These are phyloP conservation scores for Cheilosia variabilis DNA, from an alignment of 2,888 invertebrate genomes.

Conservation along the genomic window DNA sequence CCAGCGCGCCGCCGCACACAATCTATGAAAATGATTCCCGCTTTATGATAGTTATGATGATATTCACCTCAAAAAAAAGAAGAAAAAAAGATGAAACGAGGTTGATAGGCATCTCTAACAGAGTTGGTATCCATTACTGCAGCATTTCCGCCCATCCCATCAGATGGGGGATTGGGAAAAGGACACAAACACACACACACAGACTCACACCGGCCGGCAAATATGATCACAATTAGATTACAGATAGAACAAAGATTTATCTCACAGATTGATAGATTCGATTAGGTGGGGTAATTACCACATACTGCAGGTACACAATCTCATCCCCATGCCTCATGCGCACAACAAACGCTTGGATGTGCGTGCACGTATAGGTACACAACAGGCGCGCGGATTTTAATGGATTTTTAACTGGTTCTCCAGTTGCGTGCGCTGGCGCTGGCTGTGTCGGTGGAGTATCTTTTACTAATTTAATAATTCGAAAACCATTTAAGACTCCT, in stretches of 20 bases:
- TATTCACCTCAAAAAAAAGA: slow-evolving; percentile 61
- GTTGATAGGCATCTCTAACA: slow-evolving; percentile 66
- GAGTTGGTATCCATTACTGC: slow-evolving; percentile 65
- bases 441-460: slow-evolving; percentile 43
- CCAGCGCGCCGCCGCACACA: slow-evolving; percentile 10
- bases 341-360: background rate
- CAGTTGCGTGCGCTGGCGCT: slow-evolving; percentile 67
- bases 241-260: slow-evolving; percentile 81
- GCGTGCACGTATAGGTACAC: slow-evolving; percentile 11
- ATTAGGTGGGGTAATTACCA: slow-evolving; percentile 79
- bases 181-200: background rate
- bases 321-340: background rate
- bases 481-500: slow-evolving; percentile 83
- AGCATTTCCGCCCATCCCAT: slow-evolving; percentile 64
- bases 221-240: slow-evolving; percentile 68
- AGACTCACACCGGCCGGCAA: background rate
- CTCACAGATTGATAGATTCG: slow-evolving; percentile 83
- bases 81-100: slow-evolving; percentile 51
- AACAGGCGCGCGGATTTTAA: slow-evolving; percentile 77
- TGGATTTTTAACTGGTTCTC: slow-evolving; percentile 82
- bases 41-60: slow-evolving; percentile 70
- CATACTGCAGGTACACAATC: slow-evolving; percentile 69
- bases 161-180: background rate
- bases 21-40: slow-evolving; percentile 55
- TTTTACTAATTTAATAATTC: slow-evolving; percentile 84